Base-by-base conservation (phyloP, 2,888 invertebrate genomes). In the Cloeon dipterum region DNA sequence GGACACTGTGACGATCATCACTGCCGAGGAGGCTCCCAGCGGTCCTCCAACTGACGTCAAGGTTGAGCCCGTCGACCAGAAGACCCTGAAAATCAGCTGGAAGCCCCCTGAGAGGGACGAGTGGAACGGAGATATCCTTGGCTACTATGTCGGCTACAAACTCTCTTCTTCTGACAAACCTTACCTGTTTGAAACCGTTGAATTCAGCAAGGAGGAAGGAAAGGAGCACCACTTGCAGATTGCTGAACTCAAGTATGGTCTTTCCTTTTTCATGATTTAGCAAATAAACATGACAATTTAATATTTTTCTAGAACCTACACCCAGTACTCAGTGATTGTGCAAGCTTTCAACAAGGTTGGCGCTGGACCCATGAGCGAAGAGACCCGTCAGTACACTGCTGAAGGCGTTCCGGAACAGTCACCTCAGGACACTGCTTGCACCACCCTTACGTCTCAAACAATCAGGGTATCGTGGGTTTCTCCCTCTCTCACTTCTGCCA, bases 311-410 rank as follows among this genome's bases (percentile, higher is more conserved):
- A 75, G 74, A 52, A 89, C 86, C 1, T 93, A 91, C 61, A 91
- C 89, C 0, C 86, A 88, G 55, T 93, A 93, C 59, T 76, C 86
- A n/a, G 79, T 91, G 17, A 88, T 91, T 16, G 85, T 91, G 7
- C 89, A 89, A 60, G 88, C 86, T 0, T 91, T 85, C 55, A 94
- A 93, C 59, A 82, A 83, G 57, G 77, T 88, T 49, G 93, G 91
- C 11, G 76, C 85, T 2, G 91, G 93, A 20, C 93, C 91, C 0
- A 70, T 82, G 51, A 83, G 86, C 32, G 76, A 77, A 36, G 88
- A 89, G 57, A 70, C 79, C 26, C 76, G 78, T 50, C 86, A 86
- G 40, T 85, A 86, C 53, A 93, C 93, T 2, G 83, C 91, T 10
- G 93, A 94, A 63, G 93, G 93, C 35, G 76, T 79, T 2, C 88